Evolutionary conservation across 1,140 invertebrate species (phyloP).

Genomic region (Lordiphosa clarofinis): DNA sequence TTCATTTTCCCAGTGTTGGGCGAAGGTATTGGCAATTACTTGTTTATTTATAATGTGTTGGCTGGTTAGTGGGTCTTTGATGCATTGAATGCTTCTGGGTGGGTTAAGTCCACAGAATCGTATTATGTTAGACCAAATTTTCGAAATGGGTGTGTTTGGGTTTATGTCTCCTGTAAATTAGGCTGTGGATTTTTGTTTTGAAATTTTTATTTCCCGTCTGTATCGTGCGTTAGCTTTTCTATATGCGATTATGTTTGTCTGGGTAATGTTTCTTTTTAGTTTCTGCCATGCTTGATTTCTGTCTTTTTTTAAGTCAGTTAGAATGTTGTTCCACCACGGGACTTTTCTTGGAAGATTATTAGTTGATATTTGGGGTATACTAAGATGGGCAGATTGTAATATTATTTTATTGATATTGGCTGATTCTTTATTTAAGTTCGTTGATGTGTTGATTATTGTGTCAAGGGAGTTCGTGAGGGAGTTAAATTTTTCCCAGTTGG

Average conservation of each 20-base stretch:
- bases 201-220: background rate
- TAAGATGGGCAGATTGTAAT: no score
- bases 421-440: no score
- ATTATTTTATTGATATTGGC: no score
- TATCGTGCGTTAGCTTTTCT: background rate
- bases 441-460: no score
- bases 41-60: conserved; percentile 1
- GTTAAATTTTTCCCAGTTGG: no score
- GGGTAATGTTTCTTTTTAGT: no score
- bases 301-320: no score
- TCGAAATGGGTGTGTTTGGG: background rate
- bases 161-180: background rate
- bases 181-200: background rate
- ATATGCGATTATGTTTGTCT: background rate
- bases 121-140: conserved; percentile 9
- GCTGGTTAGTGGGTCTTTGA: background rate
- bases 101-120: conserved; percentile 8
- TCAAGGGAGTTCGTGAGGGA: no score
- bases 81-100: conserved; percentile 4
- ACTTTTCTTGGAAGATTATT: no score
- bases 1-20: conserved; percentile 11
- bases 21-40: conserved; percentile 1
- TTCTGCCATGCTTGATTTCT: no score
- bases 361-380: no score
- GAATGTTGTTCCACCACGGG: no score